Percentiles rank a stretch among this genome's conserved stretches.
phyloP scores from a whole-genome alignment of 2,113 vertebrate genomes.

The Globicephala melas region DNA sequence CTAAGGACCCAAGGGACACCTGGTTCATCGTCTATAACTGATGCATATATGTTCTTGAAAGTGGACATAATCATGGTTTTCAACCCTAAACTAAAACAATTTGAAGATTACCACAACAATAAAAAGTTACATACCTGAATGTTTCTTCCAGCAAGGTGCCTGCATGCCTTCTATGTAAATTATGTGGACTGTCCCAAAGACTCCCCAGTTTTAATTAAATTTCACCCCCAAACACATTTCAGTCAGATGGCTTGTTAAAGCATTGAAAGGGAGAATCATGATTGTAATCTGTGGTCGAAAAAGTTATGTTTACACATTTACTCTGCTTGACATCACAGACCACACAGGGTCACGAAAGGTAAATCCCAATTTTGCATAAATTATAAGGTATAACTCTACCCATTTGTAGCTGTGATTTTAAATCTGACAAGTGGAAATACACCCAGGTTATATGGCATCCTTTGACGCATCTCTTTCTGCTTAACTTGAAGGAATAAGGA shows the following conservation, averaged over 20 bases:
- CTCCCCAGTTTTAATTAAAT: not conserved
- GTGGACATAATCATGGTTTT: not conserved
- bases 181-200: not conserved
- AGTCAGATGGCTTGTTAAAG: not conserved
- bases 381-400: not conserved
- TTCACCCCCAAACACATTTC: not conserved
- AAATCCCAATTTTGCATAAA: not conserved
- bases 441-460: not conserved
- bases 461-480: not conserved
- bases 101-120: not conserved
- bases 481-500: not conserved
- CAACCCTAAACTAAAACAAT: not conserved
- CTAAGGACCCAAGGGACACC: not conserved
- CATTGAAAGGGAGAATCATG: not conserved
- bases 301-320: not conserved
- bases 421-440: not conserved
- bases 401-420: not conserved
- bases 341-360: not conserved
- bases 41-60: not conserved
- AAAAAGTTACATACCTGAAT: not conserved
- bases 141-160: not conserved
- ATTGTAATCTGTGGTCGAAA: not conserved
- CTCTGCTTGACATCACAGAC: not conserved
- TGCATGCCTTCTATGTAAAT: not conserved
- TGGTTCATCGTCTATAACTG: not conserved